These are phyloP conservation scores for Theristus sp. DNA, from an alignment of 2,888 invertebrate genomes.

Conservation along the genomic window DNA sequence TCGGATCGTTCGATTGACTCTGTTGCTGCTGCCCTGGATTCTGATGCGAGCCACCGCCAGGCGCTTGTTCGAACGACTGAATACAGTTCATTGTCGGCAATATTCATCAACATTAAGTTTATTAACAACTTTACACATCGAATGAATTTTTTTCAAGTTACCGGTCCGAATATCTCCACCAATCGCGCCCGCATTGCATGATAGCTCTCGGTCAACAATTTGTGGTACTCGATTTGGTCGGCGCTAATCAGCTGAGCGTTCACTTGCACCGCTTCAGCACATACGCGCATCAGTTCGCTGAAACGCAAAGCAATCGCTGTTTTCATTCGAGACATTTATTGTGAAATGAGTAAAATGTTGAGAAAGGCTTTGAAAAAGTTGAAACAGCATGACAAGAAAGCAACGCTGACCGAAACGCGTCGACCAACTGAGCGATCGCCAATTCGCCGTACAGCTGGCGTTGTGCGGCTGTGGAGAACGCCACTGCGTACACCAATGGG, in stretches of 20 bases:
- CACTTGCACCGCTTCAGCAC: slow-evolving; percentile 67
- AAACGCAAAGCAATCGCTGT: slow-evolving; percentile 6
- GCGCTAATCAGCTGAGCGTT: slow-evolving; percentile 68
- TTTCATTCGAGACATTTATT: slow-evolving; percentile 1
- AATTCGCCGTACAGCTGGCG: slow-evolving; percentile 22
- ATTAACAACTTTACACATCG: no score
- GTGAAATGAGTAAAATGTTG: neutral
- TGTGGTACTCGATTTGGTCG: slow-evolving; percentile 81
- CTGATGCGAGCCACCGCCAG: neutral
- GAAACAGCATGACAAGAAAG: neutral
- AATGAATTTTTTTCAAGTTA: no score
- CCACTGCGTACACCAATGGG: slow-evolving; percentile 78
- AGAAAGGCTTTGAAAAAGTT: no score
- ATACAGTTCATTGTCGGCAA: no score
- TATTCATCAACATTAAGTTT: no score
- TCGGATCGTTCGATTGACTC: no score
- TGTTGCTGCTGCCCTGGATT: no score
- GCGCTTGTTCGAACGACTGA: no score
- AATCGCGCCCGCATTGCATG: slow-evolving; percentile 29
- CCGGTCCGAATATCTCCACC: slow-evolving; percentile 6
- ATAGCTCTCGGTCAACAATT: slow-evolving; percentile 64
- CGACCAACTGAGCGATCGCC: slow-evolving; percentile 14
- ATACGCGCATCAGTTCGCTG: slow-evolving; percentile 74
- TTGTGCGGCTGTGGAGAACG: slow-evolving; percentile 51
- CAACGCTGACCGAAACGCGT: slow-evolving; percentile 20